Evolutionary conservation across 2,113 vertebrate genomes (phyloP).

Genomic region (Centrocercus urophasianus): DNA sequence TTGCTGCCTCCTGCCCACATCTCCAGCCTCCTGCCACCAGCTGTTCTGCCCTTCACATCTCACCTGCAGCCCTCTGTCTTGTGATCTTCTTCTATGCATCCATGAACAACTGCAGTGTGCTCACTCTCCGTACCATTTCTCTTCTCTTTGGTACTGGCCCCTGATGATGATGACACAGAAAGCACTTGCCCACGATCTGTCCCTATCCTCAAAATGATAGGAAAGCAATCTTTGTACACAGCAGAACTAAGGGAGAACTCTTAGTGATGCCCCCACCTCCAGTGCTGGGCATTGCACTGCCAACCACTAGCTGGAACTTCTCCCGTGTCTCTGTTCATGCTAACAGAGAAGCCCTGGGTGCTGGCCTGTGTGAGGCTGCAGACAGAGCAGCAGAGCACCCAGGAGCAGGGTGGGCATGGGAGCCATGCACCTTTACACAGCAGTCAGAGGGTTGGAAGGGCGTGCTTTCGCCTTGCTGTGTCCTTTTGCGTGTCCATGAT

Average conservation of each 20-base stretch:
- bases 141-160: neutral
- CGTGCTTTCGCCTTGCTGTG: neutral
- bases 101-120: neutral
- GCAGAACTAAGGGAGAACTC: too few relatives aligned
- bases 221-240: neutral
- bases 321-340: neutral
- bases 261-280: neutral
- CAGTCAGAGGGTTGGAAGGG: neutral
- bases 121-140: neutral
- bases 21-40: neutral
- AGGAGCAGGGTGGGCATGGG: neutral
- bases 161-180: neutral
- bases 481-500: neutral
- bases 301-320: neutral
- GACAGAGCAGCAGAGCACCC: fast-evolving
- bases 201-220: neutral
- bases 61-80: neutral
- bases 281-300: neutral
- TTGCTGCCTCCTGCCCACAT: neutral
- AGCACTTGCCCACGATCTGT: neutral
- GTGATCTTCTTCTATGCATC: neutral
- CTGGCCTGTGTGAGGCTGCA: neutral
- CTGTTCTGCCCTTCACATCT: neutral
- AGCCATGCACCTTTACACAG: neutral
- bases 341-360: neutral